Conservation (phyloP, 2,113 vertebrate species). For the Nestor notabilis region DNA sequence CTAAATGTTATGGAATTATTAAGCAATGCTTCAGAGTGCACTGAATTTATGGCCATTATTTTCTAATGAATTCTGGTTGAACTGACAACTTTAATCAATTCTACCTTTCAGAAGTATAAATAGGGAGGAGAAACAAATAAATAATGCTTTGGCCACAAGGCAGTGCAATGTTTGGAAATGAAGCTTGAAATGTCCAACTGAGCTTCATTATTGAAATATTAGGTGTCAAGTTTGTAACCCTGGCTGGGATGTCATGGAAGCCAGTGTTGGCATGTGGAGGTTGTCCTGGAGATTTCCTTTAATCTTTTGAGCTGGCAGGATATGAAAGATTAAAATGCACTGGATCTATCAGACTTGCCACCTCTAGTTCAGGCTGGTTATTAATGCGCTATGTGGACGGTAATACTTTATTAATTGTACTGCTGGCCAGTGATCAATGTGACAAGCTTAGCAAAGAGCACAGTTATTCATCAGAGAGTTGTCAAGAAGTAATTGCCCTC, state of each 20-base stretch:
- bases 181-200: background rate
- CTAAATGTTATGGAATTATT: constrained; percentile 50
- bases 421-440: constrained; percentile 60
- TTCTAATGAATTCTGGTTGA: constrained; percentile 53
- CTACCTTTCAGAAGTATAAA: constrained; percentile 16
- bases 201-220: constrained; percentile 5
- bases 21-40: background rate
- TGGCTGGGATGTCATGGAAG: background rate
- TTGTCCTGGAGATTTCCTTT: background rate
- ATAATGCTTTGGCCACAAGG: background rate
- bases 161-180: background rate
- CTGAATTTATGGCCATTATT: constrained; percentile 45
- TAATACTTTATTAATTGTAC: constrained; percentile 67
- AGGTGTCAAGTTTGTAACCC: background rate
- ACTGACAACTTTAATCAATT: constrained; percentile 56
- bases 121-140: background rate
- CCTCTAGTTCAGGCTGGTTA: constrained; percentile 37
- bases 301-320: background rate
- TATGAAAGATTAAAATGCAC: constrained; percentile 47
- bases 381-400: constrained; percentile 54
- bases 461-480: constrained; percentile 64
- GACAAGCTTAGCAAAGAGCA: constrained; percentile 71
- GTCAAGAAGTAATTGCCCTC: constrained; percentile 65
- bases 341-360: constrained; percentile 25
- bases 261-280: background rate